Conservation (phyloP, 2,888 invertebrate genomes). For the Nezara viridula region DNA sequence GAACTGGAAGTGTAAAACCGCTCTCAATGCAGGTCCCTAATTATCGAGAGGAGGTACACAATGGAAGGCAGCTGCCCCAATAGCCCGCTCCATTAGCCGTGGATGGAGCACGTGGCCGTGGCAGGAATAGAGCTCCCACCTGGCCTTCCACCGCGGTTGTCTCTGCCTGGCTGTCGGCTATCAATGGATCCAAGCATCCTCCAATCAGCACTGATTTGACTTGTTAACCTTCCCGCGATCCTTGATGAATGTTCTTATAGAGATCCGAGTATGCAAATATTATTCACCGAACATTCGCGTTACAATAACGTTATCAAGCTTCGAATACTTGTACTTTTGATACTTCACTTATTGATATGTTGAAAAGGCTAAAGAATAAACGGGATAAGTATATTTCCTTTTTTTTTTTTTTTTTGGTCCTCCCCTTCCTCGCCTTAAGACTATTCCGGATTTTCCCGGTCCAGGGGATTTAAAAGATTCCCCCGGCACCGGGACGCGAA, state of each 20-base stretch:
- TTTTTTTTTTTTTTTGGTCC: too few species aligned
- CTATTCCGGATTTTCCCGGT: too few species aligned
- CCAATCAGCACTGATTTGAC: not conserved
- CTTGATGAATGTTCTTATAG: not conserved
- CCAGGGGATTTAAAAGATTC: too few species aligned
- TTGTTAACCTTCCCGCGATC: not conserved
- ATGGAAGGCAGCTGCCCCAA: conserved; percentile 18
- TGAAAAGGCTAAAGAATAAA: too few species aligned
- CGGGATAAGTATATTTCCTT: too few species aligned
- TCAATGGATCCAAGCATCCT: not conserved
- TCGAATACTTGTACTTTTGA: too few species aligned
- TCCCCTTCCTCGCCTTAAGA: too few species aligned
- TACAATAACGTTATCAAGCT: too few species aligned
- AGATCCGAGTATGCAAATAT: not conserved
- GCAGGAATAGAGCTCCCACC: conserved; percentile 20
- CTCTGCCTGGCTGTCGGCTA: not conserved
- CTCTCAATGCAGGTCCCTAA: conserved; percentile 13
- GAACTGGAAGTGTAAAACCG: not conserved
- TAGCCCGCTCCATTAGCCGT: conserved; percentile 23
- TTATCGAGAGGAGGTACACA: conserved; percentile 4
- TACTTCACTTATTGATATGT: too few species aligned
- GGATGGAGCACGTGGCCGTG: conserved; percentile 39
- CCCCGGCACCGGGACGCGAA: too few species aligned
- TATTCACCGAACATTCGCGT: too few species aligned
- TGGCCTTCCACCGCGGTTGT: not conserved